Percentiles rank a stretch among this genome's conserved stretches.
Conservation (phyloP, 2,113 vertebrate species). For the Montifringilla adamsi region DNA sequence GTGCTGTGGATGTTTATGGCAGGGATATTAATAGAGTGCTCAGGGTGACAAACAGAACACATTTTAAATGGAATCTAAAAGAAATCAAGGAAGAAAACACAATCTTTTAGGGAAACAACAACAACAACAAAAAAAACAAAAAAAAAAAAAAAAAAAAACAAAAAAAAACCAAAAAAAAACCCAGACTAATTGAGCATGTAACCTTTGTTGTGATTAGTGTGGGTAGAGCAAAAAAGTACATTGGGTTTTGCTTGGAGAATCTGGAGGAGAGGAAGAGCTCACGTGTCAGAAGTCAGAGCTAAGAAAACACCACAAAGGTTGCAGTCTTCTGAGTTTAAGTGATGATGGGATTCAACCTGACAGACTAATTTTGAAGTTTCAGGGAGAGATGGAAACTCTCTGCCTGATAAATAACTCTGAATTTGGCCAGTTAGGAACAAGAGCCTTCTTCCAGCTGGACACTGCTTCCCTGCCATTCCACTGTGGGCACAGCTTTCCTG, state of each 20-base stretch:
- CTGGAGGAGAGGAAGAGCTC: background rate
- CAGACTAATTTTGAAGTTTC: background rate
- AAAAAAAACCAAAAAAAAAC: too few relatives aligned
- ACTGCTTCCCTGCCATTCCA: background rate
- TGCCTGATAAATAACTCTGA: background rate
- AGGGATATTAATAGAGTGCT: background rate
- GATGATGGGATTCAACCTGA: background rate
- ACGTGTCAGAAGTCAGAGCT: background rate
- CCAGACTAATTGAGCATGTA: background rate
- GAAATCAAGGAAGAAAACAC: background rate
- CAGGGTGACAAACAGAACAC: background rate
- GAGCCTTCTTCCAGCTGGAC: background rate
- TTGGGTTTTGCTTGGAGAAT: background rate
- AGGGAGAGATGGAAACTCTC: background rate
- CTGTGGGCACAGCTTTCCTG: background rate
- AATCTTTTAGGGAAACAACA: background rate
- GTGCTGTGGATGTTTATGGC: background rate
- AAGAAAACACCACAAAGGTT: background rate
- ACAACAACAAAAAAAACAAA: background rate
- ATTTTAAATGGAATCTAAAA: background rate
- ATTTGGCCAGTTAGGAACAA: background rate
- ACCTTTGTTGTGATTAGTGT: background rate
- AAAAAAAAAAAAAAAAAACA: too few relatives aligned
- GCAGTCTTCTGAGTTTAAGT: background rate
- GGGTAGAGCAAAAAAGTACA: rapidly evolving